Conservation (phyloP, 1,140 invertebrate genomes). For the Cydia amplana region DNA sequence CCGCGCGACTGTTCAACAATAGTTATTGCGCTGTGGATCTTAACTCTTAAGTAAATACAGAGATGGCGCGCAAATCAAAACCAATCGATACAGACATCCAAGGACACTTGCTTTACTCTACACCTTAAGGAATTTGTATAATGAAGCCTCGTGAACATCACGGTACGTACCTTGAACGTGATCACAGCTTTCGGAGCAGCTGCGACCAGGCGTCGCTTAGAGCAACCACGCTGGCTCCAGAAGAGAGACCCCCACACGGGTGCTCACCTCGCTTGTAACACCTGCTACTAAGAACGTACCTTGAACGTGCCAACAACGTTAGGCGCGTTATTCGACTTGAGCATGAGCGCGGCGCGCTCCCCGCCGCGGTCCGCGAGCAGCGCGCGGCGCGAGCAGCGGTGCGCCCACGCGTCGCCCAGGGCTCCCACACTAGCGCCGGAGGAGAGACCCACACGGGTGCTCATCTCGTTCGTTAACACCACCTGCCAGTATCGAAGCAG, state of each 20-base stretch:
- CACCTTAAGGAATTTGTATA: too few relatives aligned
- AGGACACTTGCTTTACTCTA: too few relatives aligned
- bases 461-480: conserved; percentile 80
- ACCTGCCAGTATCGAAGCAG: conserved; percentile 71
- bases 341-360: conserved; percentile 50
- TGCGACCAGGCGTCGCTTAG: too few relatives aligned
- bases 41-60: too few relatives aligned
- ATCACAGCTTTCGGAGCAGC: too few relatives aligned
- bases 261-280: background rate
- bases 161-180: too few relatives aligned
- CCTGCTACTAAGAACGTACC: conserved; percentile 42
- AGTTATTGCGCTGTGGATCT: too few relatives aligned
- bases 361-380: conserved; percentile 49
- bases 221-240: background rate
- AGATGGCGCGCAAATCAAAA: too few relatives aligned
- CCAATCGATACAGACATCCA: too few relatives aligned
- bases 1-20: too few relatives aligned
- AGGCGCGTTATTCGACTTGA: conserved; percentile 61
- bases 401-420: conserved; percentile 76
- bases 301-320: conserved; percentile 56
- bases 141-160: too few relatives aligned
- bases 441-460: conserved; percentile 69
- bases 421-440: conserved; percentile 63
- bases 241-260: background rate
- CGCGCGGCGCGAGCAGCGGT: conserved; percentile 66